Evolutionary conservation across 2,113 vertebrate genomes (phyloP), one percentile per base, ranked within the genome.

Genomic region (Tachuris rubrigastra): DNA sequence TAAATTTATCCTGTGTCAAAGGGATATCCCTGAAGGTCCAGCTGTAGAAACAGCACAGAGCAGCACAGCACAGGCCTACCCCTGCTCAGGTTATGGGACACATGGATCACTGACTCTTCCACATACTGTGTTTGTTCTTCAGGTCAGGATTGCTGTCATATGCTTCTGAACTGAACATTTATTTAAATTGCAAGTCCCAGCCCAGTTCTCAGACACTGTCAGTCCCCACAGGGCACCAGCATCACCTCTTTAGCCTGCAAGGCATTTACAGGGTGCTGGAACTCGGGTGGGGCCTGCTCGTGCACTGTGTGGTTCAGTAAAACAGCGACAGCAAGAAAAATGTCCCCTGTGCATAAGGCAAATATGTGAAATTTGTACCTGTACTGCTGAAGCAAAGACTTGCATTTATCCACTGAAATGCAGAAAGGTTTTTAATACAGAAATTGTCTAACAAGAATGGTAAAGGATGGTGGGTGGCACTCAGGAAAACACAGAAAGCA

Each of bases 101-200:
- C 0, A 1, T 3, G 12, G 27, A 42, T 35, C 24, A 47, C 16
- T 0, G 0, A 24, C 9, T 28, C 44, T 52, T 82, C 33, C 28
- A n/a, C n/a, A n/a, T n/a, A n/a, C n/a, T n/a, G n/a, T n/a, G n/a
- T 15, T 7, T 0, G 20, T 6, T 27, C 56, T 66, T 33, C 33
- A 37, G 44, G 35, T 53, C 49, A 80, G 62, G 52, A 60, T 20
- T 56, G 25, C 16, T 65, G 58, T 17, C 11, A 18, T 11, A 4
- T 20, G 22, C 19, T 53, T 30, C 33, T 7, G 7, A 62, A 35
- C 11, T 4, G 20, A 67, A 23, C 18, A 19, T 41, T 35, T 30
- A 41, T 33, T 59, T n/a, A n/a, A n/a, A n/a, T n/a, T n/a, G n/a
- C n/a, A n/a, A n/a, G n/a, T 52, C 27, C 35, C 35, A 55, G 44